phyloP scores from a whole-genome alignment of 2,888 invertebrate species.

The Nezara viridula region DNA sequence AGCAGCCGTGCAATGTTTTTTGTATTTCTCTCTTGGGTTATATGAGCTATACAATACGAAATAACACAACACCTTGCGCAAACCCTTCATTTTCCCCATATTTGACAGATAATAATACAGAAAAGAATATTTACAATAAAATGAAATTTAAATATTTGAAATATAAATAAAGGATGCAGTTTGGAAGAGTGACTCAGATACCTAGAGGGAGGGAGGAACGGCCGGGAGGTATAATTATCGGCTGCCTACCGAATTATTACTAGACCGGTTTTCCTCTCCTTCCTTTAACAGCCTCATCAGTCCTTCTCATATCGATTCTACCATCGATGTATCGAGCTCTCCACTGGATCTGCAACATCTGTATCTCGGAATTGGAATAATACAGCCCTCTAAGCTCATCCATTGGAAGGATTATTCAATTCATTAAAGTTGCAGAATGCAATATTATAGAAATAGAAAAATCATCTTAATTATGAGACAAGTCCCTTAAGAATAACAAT shows the following conservation, averaged over 20 bases:
- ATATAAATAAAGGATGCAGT: conserved; percentile 34
- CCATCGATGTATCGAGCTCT: neutral
- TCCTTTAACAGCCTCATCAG: conserved; percentile 41
- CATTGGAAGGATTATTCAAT: neutral
- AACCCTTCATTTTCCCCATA: neutral
- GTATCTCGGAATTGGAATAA: conserved; percentile 1
- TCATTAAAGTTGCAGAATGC: neutral
- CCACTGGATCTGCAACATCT: conserved; percentile 2
- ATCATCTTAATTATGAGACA: no score
- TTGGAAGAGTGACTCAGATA: conserved; percentile 14
- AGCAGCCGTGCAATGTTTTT: no score
- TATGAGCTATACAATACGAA: neutral
- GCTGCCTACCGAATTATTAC: conserved; percentile 35
- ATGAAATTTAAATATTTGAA: neutral
- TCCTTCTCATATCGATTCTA: conserved; percentile 14
- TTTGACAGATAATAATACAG: neutral
- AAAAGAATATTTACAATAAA: neutral
- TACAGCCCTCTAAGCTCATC: neutral
- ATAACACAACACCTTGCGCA: neutral
- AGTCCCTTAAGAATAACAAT: no score
- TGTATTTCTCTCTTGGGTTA: no score
- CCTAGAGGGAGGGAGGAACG: neutral
- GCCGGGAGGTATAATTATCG: conserved; percentile 11
- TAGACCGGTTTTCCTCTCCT: conserved; percentile 32
- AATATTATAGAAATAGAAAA: no score